Percentiles rank a stretch among this genome's conserved stretches.
These are phyloP conservation scores for Hyphantria cunea DNA, from an alignment of 1,140 invertebrate genomes.

Conservation along the genomic window DNA sequence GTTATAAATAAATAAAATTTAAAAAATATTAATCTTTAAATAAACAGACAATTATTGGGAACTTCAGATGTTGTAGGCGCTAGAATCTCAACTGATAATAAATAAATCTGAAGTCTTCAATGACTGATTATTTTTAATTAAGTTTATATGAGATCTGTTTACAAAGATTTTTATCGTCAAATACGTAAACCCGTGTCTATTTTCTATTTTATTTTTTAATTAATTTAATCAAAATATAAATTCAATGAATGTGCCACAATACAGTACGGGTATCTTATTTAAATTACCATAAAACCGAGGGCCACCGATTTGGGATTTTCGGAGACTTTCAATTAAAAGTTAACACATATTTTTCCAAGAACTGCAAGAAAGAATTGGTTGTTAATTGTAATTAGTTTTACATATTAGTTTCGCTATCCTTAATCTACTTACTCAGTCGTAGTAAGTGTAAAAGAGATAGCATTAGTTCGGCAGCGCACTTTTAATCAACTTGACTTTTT, in stretches of 20 bases:
- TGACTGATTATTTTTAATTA: constrained; percentile 65
- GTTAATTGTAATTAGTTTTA: neutral
- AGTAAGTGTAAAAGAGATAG: constrained; percentile 41
- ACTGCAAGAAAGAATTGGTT: neutral
- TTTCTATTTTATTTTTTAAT: constrained; percentile 36
- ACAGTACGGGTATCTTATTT: constrained; percentile 66
- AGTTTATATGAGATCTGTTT: constrained; percentile 65
- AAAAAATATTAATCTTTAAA: constrained; percentile 39
- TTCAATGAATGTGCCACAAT: constrained; percentile 61
- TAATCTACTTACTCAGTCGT: constrained; percentile 37
- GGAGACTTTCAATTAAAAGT: too few species aligned
- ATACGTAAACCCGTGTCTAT: constrained; percentile 49
- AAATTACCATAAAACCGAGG: constrained; percentile 37
- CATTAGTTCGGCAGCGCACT: constrained; percentile 25
- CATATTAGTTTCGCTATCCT: constrained; percentile 25
- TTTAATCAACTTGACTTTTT: constrained; percentile 4
- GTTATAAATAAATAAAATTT: constrained; percentile 43
- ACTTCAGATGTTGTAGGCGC: constrained; percentile 66
- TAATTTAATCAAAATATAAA: constrained; percentile 39
- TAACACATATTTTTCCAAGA: too few species aligned
- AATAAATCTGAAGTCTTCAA: constrained; percentile 73
- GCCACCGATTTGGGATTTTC: too few species aligned
- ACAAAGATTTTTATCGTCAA: constrained; percentile 33
- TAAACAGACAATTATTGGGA: constrained; percentile 63
- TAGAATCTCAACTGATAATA: constrained; percentile 63